These are phyloP conservation scores for Stomorhina lunata DNA, from an alignment of 2,888 invertebrate species.

Conservation along the genomic window DNA sequence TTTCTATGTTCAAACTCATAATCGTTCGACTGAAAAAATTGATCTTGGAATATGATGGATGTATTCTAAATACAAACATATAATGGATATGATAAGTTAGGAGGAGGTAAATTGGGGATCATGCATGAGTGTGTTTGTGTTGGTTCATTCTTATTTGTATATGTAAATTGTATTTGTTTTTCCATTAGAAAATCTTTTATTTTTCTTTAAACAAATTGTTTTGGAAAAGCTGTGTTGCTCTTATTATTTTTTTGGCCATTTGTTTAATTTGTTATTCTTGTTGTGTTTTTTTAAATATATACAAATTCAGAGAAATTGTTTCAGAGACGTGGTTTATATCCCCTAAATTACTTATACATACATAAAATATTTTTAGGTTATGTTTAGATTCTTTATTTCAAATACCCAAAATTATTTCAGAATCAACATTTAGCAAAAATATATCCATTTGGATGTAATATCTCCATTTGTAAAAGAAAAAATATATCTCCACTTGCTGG, in stretches of 20 bases:
- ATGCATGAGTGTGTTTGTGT: neutral
- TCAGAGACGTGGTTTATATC: too few species aligned
- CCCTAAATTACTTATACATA: too few species aligned
- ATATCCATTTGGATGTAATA: too few species aligned
- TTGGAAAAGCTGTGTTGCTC: conserved; percentile 45
- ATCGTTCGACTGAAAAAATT: neutral
- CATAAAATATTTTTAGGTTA: too few species aligned
- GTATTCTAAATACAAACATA: neutral
- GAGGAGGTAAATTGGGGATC: neutral
- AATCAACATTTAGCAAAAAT: too few species aligned
- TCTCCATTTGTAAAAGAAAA: too few species aligned
- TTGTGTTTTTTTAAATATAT: conserved; percentile 9
- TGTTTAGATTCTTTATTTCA: too few species aligned
- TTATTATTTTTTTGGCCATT: neutral
- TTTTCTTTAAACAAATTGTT: conserved; percentile 21
- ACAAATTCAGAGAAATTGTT: too few species aligned
- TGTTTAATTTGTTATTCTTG: neutral
- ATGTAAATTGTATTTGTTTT: conserved; percentile 8
- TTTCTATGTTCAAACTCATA: conserved; percentile 29
- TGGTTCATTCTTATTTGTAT: too few species aligned
- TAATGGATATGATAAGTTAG: neutral
- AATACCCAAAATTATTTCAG: too few species aligned
- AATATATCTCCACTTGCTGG: too few species aligned
- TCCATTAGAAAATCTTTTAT: conserved; percentile 22
- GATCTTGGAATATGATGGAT: conserved; percentile 31